A percentile compares a stretch with the other conserved stretches of the same genome.
Evolutionary conservation across 2,888 invertebrate genomes (phyloP).

Genomic region (Dascillus cervinus): DNA sequence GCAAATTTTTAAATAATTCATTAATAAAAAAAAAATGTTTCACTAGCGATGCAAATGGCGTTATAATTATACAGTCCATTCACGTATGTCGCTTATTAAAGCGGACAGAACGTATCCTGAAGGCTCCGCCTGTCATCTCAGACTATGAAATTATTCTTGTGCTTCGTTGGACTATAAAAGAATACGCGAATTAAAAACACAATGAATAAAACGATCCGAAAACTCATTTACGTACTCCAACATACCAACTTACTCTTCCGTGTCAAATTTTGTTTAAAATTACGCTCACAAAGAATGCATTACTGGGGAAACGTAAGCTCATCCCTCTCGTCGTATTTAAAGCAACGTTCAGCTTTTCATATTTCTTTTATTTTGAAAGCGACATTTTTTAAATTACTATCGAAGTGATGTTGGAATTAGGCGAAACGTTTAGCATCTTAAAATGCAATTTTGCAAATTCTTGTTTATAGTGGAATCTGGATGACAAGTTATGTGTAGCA

Average conservation of each 20-base stretch:
- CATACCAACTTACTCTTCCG: slow-evolving; percentile 22
- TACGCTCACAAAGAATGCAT: not conserved
- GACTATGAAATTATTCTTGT: slow-evolving; percentile 33
- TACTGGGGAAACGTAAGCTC: too few relatives aligned
- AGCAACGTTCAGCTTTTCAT: too few relatives aligned
- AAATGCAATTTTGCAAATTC: too few relatives aligned
- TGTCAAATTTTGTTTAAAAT: slow-evolving; percentile 13
- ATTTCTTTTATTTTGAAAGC: too few relatives aligned
- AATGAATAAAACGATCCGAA: slow-evolving; percentile 29
- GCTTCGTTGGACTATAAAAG: slow-evolving; percentile 27
- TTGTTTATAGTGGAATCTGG: too few relatives aligned
- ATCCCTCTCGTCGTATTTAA: too few relatives aligned
- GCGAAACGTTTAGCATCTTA: too few relatives aligned
- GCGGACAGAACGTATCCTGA: slow-evolving; percentile 28
- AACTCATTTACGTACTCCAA: slow-evolving; percentile 28
- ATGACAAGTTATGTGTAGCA: too few relatives aligned
- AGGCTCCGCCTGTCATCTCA: slow-evolving; percentile 30
- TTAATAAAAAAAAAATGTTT: too few relatives aligned
- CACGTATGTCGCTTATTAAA: slow-evolving; percentile 31
- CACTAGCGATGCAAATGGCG: slow-evolving; percentile 5
- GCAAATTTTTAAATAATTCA: too few relatives aligned
- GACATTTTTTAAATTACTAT: too few relatives aligned
- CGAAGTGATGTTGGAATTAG: too few relatives aligned
- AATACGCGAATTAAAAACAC: slow-evolving; percentile 30
- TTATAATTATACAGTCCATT: slow-evolving; percentile 26